These are phyloP conservation scores for Nomada hirtipes DNA, from an alignment of 2,888 invertebrate species.

Conservation along the genomic window DNA sequence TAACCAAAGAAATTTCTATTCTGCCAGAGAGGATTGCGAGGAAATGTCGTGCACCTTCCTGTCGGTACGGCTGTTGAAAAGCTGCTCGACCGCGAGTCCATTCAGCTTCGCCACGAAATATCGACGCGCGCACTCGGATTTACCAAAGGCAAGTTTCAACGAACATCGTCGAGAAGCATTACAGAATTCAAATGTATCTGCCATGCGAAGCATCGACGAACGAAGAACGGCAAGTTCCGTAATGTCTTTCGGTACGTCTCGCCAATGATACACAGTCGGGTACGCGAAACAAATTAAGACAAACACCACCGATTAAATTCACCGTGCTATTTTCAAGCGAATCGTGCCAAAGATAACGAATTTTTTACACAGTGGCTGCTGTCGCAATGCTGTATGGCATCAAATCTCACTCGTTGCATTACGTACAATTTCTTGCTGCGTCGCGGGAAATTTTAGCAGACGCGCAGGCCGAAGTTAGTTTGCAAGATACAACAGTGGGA, in stretches of 20 bases:
- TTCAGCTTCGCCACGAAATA: neutral
- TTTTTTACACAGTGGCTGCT: conserved; percentile 83
- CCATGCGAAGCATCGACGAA: conserved; percentile 80
- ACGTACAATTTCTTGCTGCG: conserved; percentile 87
- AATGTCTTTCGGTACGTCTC: conserved; percentile 82
- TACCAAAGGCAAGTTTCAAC: conserved; percentile 86
- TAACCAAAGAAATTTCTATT: neutral
- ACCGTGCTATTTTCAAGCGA: neutral
- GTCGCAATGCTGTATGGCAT: conserved; percentile 87
- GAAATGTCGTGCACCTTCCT: conserved; percentile 19
- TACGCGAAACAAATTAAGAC: neutral
- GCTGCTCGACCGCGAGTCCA: conserved; percentile 4
- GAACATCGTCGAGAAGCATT: conserved; percentile 85
- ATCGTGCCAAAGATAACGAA: neutral
- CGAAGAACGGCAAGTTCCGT: conserved; percentile 86
- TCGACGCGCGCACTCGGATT: conserved; percentile 86
- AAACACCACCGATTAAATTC: neutral
- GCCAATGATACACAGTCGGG: too few relatives aligned
- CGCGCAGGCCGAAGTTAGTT: conserved; percentile 91
- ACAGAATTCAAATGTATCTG: conserved; percentile 78
- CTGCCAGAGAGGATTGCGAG: neutral
- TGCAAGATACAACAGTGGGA: conserved; percentile 89
- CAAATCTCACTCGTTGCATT: conserved; percentile 87
- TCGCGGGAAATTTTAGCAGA: conserved; percentile 91
- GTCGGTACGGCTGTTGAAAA: neutral